phyloP scores from a whole-genome alignment of 2,888 invertebrate genomes.

The Ernsta delagoae region DNA sequence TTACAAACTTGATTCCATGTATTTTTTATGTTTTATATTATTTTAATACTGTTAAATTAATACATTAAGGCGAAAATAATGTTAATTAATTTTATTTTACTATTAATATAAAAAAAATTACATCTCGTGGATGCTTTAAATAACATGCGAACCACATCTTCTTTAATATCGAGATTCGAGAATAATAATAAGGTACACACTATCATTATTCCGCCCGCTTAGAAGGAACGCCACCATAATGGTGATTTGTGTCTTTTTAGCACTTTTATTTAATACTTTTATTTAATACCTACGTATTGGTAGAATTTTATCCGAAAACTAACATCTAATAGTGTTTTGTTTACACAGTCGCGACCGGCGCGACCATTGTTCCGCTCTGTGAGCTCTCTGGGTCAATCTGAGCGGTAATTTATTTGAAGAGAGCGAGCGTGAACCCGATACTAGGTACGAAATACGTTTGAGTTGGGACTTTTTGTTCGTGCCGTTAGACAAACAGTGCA shows the following conservation, averaged over 20 bases:
- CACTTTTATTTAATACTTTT: background rate
- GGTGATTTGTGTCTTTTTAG: too few relatives aligned
- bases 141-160: too few relatives aligned
- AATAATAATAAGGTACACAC: too few relatives aligned
- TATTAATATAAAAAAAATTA: too few relatives aligned
- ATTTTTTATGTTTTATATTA: background rate
- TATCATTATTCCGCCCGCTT: too few relatives aligned
- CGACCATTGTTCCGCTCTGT: conserved; percentile 14
- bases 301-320: background rate
- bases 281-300: background rate
- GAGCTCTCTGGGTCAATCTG: conserved; percentile 28
- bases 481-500: conserved; percentile 6
- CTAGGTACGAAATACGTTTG: background rate
- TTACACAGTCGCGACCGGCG: conserved; percentile 7
- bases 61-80: background rate
- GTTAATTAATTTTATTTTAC: too few relatives aligned
- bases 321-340: conserved; percentile 7
- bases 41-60: background rate
- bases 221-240: too few relatives aligned
- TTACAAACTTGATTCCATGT: background rate
- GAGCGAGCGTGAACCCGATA: conserved; percentile 18
- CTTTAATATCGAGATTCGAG: too few relatives aligned
- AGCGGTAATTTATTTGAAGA: conserved; percentile 30
- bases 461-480: background rate
- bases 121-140: too few relatives aligned